These are phyloP conservation scores for Drosophila dives DNA, from an alignment of 2,888 invertebrate species.

Conservation along the genomic window DNA sequence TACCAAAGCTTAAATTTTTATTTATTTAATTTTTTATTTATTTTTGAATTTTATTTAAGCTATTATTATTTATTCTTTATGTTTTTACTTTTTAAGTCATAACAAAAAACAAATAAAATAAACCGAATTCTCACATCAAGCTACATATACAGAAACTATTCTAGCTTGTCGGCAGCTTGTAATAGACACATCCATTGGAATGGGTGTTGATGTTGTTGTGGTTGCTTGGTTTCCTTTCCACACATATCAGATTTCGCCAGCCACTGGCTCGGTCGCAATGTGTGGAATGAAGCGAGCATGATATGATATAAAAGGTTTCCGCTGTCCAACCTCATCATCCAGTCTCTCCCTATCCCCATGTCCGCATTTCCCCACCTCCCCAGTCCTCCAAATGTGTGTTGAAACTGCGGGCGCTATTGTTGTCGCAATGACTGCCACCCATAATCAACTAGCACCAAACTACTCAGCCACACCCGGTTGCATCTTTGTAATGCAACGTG, in stretches of 20 bases:
- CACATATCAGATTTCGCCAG: slow-evolving; percentile 64
- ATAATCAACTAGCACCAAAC: slow-evolving; percentile 27
- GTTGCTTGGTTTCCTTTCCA: slow-evolving; percentile 26
- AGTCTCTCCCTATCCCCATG: neutral
- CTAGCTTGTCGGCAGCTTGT: slow-evolving; percentile 1
- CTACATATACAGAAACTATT: neutral
- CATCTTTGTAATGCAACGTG: slow-evolving; percentile 76
- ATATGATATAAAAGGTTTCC: slow-evolving; percentile 45
- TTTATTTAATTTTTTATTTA: no score
- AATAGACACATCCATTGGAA: slow-evolving; percentile 5
- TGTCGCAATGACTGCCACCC: slow-evolving; percentile 24
- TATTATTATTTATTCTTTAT: no score
- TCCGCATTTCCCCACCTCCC: neutral
- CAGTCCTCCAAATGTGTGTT: neutral
- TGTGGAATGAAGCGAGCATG: slow-evolving; percentile 58
- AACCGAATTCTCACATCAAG: neutral
- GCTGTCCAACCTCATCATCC: slow-evolving; percentile 12
- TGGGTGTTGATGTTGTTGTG: slow-evolving; percentile 7
- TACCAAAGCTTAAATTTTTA: no score
- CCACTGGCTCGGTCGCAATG: slow-evolving; percentile 65
- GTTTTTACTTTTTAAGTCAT: neutral
- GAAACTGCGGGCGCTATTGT: slow-evolving; percentile 16
- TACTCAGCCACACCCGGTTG: slow-evolving; percentile 22
- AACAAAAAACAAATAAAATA: neutral
- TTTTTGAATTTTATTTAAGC: no score